These are phyloP conservation scores for Noctua comes DNA, from an alignment of 2,888 invertebrate genomes.

Conservation along the genomic window DNA sequence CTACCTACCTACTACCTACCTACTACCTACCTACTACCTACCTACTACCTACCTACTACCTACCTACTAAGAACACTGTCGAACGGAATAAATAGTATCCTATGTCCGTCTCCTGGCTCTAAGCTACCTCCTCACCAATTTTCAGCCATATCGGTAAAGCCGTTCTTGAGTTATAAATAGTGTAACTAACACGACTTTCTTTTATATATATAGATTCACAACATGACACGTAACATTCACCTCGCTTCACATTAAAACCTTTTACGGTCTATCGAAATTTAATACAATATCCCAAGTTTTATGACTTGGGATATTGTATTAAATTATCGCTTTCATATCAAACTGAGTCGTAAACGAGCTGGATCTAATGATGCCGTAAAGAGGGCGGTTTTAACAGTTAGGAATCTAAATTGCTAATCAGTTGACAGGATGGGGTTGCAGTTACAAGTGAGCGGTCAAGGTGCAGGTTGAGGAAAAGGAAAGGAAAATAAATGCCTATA, in stretches of 20 bases:
- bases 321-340: slow-evolving; percentile 58
- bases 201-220: too few relatives aligned
- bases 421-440: neutral
- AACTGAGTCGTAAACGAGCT: slow-evolving; percentile 50
- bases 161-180: too few relatives aligned
- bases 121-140: too few relatives aligned
- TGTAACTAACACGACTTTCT: too few relatives aligned
- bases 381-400: slow-evolving; percentile 8
- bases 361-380: slow-evolving; percentile 53
- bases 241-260: slow-evolving; percentile 29
- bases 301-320: too few relatives aligned
- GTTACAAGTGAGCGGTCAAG: neutral
- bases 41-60: too few relatives aligned
- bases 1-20: too few relatives aligned
- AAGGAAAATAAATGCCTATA: neutral
- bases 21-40: too few relatives aligned
- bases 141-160: too few relatives aligned
- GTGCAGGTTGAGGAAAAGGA: neutral
- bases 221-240: slow-evolving; percentile 15
- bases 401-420: slow-evolving; percentile 14
- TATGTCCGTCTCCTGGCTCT: too few relatives aligned
- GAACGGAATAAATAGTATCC: too few relatives aligned
- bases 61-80: too few relatives aligned
- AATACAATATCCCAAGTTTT: slow-evolving; percentile 55
- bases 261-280: slow-evolving; percentile 57